These are phyloP conservation scores for Lepidothrix coronata DNA, from an alignment of 2,113 vertebrate species.

Conservation along the genomic window DNA sequence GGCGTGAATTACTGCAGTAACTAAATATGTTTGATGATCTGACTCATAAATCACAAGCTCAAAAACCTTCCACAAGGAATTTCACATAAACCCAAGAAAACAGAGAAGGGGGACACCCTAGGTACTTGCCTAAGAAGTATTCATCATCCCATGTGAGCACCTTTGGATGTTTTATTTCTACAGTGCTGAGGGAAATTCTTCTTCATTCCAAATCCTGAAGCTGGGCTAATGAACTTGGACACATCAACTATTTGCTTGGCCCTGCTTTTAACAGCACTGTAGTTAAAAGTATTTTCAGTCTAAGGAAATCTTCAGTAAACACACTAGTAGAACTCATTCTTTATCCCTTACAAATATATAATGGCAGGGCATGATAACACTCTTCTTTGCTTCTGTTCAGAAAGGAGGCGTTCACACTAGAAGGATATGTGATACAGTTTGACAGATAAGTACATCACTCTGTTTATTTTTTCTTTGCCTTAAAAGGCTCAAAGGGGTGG, in stretches of 20 bases:
- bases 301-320: background rate
- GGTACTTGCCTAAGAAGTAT: background rate
- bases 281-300: background rate
- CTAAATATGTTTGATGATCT: background rate
- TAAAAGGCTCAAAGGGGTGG: background rate
- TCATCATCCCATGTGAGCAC: background rate
- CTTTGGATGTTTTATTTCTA: background rate
- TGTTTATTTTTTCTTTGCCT: background rate
- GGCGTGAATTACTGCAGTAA: background rate
- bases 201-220: background rate
- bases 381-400: background rate
- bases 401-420: background rate
- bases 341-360: background rate
- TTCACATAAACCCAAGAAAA: background rate
- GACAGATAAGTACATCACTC: background rate
- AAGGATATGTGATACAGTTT: background rate
- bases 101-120: background rate
- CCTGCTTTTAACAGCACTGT: background rate
- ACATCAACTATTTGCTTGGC: background rate
- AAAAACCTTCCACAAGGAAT: background rate
- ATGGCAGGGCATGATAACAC: background rate
- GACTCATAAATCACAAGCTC: background rate
- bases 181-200: background rate
- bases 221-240: background rate
- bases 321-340: background rate